Evolutionary conservation across 2,797 vertebrate genomes (phyloP), one percentile per base, ranked within the genome.

Genomic region (Neopelma chrysocephalum): DNA sequence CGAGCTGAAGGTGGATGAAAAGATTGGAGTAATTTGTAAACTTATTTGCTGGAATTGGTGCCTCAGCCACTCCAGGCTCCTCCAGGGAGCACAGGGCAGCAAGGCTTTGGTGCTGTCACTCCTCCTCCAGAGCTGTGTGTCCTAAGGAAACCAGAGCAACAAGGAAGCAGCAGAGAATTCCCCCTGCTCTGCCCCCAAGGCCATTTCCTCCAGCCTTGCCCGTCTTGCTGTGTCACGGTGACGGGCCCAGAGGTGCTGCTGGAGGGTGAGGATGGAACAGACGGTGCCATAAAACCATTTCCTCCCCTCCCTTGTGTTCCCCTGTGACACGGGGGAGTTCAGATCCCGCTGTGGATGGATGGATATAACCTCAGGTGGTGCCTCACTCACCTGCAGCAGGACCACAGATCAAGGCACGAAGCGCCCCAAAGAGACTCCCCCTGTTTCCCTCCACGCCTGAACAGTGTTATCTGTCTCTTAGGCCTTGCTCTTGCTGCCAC

Each of bases 381-480:
- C 54, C 69, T 58, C 48, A 0, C 38, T 12, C 19, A 22, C 71
- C 38, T 20, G 53, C 50, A 53, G 32, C 31, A 50, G 66, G 26
- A 2, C 40, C 62, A 9, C 0, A 2, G 27, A 6, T 9, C 7
- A 5, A 22, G n/a, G 58, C 82, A 23, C 25, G 10, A 12, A 68
- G 56, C 43, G 3, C 34, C 9, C 22, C n/a, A 2, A 54, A 69
- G 57, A 75, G 48, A 9, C 26, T 47, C 48, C 4, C 16, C n/a
- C 36, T 31, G 1, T 50, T n/a, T n/a, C 1, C 27, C 47, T 23
- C 75, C 53, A 4, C 76, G 14, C 47, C 75, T 96, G 75, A 96
- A 90, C 2, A 29, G 53, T 80, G 34, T 95, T 96, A 43, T 96
- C 89, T 94, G 83, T 96, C 94, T 91, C 95, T 90, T 95, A 97